These are phyloP conservation scores for Lysandra bellargus DNA, from an alignment of 2,888 invertebrate species.

Conservation along the genomic window DNA sequence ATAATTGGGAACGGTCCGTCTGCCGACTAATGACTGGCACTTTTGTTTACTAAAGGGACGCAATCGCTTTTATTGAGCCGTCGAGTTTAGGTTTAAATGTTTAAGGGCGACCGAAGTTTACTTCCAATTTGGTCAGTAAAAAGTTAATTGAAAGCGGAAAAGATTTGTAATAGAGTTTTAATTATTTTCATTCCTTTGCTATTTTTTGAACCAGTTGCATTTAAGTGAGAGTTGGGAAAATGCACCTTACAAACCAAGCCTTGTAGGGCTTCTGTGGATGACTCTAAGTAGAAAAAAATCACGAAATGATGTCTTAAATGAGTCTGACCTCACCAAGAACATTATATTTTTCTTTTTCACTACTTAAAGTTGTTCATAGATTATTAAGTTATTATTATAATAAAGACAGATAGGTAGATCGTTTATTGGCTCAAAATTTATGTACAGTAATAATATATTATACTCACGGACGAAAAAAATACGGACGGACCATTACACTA, in stretches of 20 bases:
- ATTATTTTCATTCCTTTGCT: background rate
- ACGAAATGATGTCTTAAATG: no score
- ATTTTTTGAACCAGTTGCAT: background rate
- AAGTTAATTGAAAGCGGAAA: slow-evolving; percentile 7
- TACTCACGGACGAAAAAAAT: no score
- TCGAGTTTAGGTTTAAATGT: slow-evolving; percentile 31
- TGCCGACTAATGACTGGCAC: slow-evolving; percentile 75
- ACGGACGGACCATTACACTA: no score
- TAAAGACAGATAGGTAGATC: no score
- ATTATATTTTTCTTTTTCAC: no score
- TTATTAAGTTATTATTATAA: no score
- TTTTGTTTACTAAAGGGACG: slow-evolving; percentile 74
- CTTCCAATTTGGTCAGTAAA: slow-evolving; percentile 27
- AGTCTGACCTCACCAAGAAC: no score
- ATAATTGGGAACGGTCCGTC: slow-evolving; percentile 77
- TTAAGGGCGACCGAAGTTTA: slow-evolving; percentile 32
- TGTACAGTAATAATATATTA: no score
- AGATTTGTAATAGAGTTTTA: background rate
- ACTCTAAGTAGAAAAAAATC: no score
- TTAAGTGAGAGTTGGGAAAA: background rate
- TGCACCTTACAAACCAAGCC: background rate
- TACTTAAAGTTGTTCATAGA: no score
- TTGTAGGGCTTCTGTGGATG: no score
- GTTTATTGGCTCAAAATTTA: no score
- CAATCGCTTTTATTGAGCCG: slow-evolving; percentile 46